Evolutionary conservation across 1,140 invertebrate genomes (phyloP), one percentile per base, ranked within the genome.

Genomic region (Papilio glaucus): DNA sequence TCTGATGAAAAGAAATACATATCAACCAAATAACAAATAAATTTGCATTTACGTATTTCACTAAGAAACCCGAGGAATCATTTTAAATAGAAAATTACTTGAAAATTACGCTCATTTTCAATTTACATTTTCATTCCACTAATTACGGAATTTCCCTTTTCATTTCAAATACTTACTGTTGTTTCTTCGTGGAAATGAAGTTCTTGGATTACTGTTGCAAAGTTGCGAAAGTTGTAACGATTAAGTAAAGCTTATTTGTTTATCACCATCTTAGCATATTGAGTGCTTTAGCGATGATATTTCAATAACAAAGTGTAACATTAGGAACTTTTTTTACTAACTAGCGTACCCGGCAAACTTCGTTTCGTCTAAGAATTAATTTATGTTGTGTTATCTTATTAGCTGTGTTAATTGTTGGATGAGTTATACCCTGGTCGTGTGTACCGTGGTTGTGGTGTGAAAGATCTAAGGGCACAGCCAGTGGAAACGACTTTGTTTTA

Each of bases 41-140:
- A 57, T 57, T 57, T 57, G 49, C 49, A 57, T 26, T 57, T 57
- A 57, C 9, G 24, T 33, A 33, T 33, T 26, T n/a, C n/a, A 15
- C 49, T 57, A 57, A 57, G 49, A 57, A 26, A 12, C 10, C 49
- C 4, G 21, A 57, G 10, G 49, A 24, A 57, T 57, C 49, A 57
- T 57, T 57, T 24, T 26, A 57, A 57, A 57, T 26, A 57, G 49
- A 57, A 57, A 21, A 57, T 57, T 57, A 57, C 21, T 57, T 57
- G 49, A 57, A 57, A 57, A 57, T 57, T 57, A 57, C 49, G 49
- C 49, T 57, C 21, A 26, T 57, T 57, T 53, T 24, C 49, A 57
- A 57, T 57, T 57, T 57, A 26, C 49, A 57, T 57, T 57, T 57
- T 57, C 49, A 57, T 57, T 57, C 10, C 49, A 24, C 49, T 57